Conservation (phyloP, 2,113 vertebrate genomes). For the Leiothrix lutea region DNA sequence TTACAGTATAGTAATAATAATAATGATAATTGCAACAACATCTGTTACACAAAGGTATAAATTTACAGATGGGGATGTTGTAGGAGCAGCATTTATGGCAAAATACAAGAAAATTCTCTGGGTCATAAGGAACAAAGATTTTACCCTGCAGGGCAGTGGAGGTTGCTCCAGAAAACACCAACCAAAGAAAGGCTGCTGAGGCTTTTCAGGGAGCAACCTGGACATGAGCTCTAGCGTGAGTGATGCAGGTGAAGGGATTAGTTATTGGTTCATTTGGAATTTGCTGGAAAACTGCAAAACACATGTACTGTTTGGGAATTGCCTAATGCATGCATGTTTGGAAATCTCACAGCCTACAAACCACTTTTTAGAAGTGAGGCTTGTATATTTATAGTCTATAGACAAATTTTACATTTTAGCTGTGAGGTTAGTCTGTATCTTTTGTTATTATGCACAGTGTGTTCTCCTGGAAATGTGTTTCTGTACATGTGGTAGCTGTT, state of each 20-base stretch:
- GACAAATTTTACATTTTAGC: neutral
- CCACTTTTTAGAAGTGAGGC: neutral
- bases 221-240: neutral
- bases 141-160: neutral
- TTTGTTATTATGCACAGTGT: neutral
- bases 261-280: neutral
- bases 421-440: neutral
- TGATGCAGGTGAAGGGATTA: neutral
- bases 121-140: neutral
- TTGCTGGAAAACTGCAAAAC: neutral
- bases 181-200: neutral
- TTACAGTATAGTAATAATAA: neutral
- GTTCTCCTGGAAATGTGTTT: neutral
- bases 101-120: neutral
- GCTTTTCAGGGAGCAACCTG: neutral
- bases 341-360: neutral
- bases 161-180: neutral
- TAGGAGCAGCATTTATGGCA: neutral
- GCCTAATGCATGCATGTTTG: neutral
- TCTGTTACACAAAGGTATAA: neutral
- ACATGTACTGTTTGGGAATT: neutral
- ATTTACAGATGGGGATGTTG: neutral
- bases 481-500: neutral
- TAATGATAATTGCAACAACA: neutral
- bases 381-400: neutral